Base-by-base conservation (phyloP, 2,888 invertebrate genomes). In the Acanthopleura granulata region DNA sequence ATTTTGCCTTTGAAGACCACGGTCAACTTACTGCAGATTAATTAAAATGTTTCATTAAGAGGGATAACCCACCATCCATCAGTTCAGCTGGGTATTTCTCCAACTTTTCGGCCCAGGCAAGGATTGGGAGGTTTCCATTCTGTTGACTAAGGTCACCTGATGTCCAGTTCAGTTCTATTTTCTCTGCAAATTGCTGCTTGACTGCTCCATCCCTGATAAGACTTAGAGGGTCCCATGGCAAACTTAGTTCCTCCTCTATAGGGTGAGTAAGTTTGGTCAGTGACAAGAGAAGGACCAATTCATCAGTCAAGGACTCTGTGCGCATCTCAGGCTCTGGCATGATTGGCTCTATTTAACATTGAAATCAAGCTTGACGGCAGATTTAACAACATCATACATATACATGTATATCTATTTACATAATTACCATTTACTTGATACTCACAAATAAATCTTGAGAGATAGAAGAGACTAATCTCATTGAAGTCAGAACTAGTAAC, bases 11-110 rank as follows among this genome's bases (percentile, higher is more conserved):
- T n/a, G n/a, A n/a, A n/a, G n/a, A n/a, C n/a, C 40, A 40, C 40
- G 3, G 40, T 40, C 40, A 40, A 6, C 9, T 40, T 9, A 3
- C 4, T 40, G 3, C 40, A 40, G 4, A 40, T 6, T 6, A 40
- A 40, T 6, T 6, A 6, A 9, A 40, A 40, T 3, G 40, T 6
- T 6, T 40, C 4, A 40, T 40, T 6, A 40, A 40, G 40, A 9
- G 9, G 40, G 9, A 40, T 40, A 40, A 40, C 40, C 3, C 40
- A 40, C 57, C 66, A 66, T 27, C 15, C 16, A 66, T 3, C 18
- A 66, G 66, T 1, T 3, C 66, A 66, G 27, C 29, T 66, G 22
- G 66, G 29, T 66, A 66, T 27, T 66, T 66, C 29, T 66, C 66
- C 18, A 66, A 25, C 25, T 27, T 25, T 27, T 66, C 57, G 6